Evolutionary conservation across 2,113 vertebrate genomes (phyloP), one percentile per base, ranked within the genome.

Genomic region (Dermatemys mawii): DNA sequence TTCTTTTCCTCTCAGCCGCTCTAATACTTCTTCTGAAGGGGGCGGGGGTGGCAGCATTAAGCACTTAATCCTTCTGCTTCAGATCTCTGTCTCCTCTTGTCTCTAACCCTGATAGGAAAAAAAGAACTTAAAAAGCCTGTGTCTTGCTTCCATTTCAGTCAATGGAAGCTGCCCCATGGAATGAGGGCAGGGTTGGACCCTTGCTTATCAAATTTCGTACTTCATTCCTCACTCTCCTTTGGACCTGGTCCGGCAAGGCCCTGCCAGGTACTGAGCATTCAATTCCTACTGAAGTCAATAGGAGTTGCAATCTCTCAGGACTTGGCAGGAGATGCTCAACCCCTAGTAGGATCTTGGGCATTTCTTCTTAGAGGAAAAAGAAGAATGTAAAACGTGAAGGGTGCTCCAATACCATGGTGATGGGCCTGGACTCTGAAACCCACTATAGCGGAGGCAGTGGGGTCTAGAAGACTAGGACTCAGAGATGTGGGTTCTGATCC

Each of bases 1-100:
- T 90, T 93, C 51, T 90, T 94, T 82, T 82, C 8, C 17, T 87
- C 90, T 88, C 46, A 75, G 67, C 75, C 75, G 6, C n/a, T 84
- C 46, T 19, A 24, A 82, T 1, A 26, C 29, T 89, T 46, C 84
- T 87, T 67, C 38, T 38, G n/a, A 86, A 81, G 50, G 41, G 86
- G 53, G 13, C 82, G 55, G 27, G 55, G 24, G 89, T 92, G 78
- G 80, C n/a, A 88, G 12, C 27, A 89, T 41, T 41, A 84, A 11
- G 51, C 11, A 27, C 60, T n/a, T 82, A 78, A 63, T 94, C 49
- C 26, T 76, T 46, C 11, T 46, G 73, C 24, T 76, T 44, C 24
- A 46, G 73, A 76, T 44, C 67, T 41, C 60, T 94, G 5, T 50
- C 46, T 91, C 27, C 29, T 94, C 46, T 50, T 76, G 12, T 76